Evolutionary conservation across 2,888 invertebrate species (phyloP), one percentile per base, ranked within the genome.

Genomic region (Petrophora chlorosata): DNA sequence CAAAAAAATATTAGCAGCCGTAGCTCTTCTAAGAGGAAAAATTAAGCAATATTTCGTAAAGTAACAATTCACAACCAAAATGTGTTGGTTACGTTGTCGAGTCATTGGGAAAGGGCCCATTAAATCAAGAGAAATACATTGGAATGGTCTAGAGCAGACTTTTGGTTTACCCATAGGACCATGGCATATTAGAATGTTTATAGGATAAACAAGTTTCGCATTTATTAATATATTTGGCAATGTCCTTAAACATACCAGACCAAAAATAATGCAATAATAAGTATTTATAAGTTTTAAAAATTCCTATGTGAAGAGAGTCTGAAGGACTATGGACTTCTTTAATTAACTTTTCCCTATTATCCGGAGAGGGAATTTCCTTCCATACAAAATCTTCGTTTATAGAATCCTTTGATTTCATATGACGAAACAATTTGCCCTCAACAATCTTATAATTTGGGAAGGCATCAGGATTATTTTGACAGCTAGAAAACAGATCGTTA

Each of bases 171-270:
- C 23, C 23, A 23, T 23, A 8, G 23, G 23, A 23, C 8, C 23
- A 23, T 23, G n/a, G n/a, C n/a, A n/a, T n/a, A 23, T 23, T 23
- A 23, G 23, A 5, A 23, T 23, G 23, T 23, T 23, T 23, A 23
- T 8, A 23, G 2, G 23, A 13, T 3, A 29, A 8, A 30, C 50
- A 51, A 5, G 13, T 34, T 4, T 40, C 40, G 26, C 50, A 51
- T 1, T 10, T 16, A 10, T 7, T n/a, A 19, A 51, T 16, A 29
- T 33, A 45, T 7, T 14, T 35, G 7, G 22, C 22, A 0, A 51
- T 28, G 25, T 51, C 50, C 5, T 32, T 38, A 14, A 32, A 36
- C 44, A 56, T 46, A 19, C 29, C 14, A 8, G 56, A 50, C 53
- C 49, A 52, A 13, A 23, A 56, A 17, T 41, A 53, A 3, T 15